Percentiles rank a stretch among this genome's conserved stretches.
Conservation (phyloP, 2,888 invertebrate genomes). For the Pristionchus entomophagus region DNA sequence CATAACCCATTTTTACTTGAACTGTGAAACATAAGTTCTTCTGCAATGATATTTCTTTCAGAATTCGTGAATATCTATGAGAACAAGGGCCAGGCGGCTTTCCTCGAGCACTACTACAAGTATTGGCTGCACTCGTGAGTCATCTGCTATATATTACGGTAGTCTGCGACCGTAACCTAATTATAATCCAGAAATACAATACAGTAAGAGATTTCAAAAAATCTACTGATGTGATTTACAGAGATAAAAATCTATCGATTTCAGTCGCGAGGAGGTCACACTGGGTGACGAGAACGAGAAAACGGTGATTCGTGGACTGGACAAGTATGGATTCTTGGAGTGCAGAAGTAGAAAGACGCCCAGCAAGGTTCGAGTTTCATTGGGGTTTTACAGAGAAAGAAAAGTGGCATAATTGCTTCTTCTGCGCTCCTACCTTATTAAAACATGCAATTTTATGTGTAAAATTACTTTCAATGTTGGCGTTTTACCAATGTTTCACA, state of each 20-base stretch:
- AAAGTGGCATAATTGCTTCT: no score
- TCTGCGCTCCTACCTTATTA: no score
- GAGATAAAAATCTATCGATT: slow-evolving; percentile 67
- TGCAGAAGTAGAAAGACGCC: slow-evolving; percentile 79
- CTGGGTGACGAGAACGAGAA: slow-evolving; percentile 75
- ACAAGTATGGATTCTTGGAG: slow-evolving; percentile 88
- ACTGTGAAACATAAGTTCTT: slow-evolving; percentile 73
- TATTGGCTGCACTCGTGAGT: slow-evolving; percentile 91
- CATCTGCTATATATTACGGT: no score
- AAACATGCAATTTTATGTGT: no score
- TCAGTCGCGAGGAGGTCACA: slow-evolving; percentile 82
- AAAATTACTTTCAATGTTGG: no score
- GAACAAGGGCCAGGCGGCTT: slow-evolving; percentile 80
- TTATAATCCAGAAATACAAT: not conserved
- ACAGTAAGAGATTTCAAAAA: slow-evolving; percentile 45
- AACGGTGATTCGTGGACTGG: slow-evolving; percentile 87
- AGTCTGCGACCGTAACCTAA: no score
- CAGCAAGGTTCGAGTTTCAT: not conserved
- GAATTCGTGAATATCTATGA: slow-evolving; percentile 82
- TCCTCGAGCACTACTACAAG: slow-evolving; percentile 87
- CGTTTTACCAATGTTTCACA: no score
- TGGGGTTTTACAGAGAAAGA: not conserved
- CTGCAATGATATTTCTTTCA: slow-evolving; percentile 80
- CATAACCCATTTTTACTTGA: no score
- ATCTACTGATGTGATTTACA: no score